Percentiles rank a stretch among this genome's conserved stretches.
Evolutionary conservation across 1,140 invertebrate species (phyloP).

Genomic region (Adelges cooleyi): DNA sequence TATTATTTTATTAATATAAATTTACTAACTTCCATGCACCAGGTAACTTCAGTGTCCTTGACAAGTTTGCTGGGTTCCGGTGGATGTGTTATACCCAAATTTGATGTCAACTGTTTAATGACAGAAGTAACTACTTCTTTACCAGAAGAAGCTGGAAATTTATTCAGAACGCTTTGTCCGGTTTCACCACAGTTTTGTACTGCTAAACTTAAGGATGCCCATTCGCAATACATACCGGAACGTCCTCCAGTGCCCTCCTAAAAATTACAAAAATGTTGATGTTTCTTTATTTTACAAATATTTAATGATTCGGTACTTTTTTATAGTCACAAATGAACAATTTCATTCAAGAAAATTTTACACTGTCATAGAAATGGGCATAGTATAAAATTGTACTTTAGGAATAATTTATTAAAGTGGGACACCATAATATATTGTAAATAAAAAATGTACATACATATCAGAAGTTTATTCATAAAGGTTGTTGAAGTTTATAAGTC

Average conservation of each 20-base stretch:
- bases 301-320: too few relatives aligned
- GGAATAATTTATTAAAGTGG: too few relatives aligned
- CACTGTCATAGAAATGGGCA: not conserved
- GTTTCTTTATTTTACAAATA: too few relatives aligned
- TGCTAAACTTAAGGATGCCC: constrained; percentile 61
- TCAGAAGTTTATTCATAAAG: too few relatives aligned
- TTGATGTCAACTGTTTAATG: constrained; percentile 65
- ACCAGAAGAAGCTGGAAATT: constrained; percentile 62
- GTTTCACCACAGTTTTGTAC: constrained; percentile 54
- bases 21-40: constrained; percentile 66
- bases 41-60: constrained; percentile 72
- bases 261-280: not conserved
- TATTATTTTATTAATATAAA: not conserved
- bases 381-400: too few relatives aligned
- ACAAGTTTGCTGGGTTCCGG: constrained; percentile 61
- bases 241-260: not conserved
- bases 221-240: constrained; percentile 64
- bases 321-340: not conserved
- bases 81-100: constrained; percentile 61
- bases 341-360: not conserved
- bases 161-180: constrained; percentile 68
- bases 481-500: too few relatives aligned
- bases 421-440: too few relatives aligned
- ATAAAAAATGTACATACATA: too few relatives aligned
- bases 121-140: constrained; percentile 72